phyloP scores from a whole-genome alignment of 1,140 invertebrate genomes.

The Drosophila dunni region DNA sequence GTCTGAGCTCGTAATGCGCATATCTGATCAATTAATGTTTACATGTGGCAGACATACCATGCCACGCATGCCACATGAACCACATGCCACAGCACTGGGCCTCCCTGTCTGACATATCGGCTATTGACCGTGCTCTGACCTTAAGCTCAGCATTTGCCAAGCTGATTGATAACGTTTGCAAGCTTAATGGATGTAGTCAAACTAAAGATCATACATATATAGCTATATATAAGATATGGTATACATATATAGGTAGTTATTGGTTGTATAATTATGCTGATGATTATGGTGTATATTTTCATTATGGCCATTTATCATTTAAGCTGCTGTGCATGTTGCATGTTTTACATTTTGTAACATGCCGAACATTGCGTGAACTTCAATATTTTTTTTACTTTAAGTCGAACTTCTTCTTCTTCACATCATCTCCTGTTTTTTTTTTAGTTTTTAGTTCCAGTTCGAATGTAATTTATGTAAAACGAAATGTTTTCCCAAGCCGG shows the following conservation, averaged over 20 bases:
- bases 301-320: slow-evolving; percentile 63
- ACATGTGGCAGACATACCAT: slow-evolving; percentile 54
- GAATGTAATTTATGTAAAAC: slow-evolving; percentile 47
- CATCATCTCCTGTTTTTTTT: not conserved
- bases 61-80: slow-evolving; percentile 35
- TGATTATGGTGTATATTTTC: slow-evolving; percentile 54
- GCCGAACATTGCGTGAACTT: slow-evolving; percentile 46
- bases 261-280: slow-evolving; percentile 37
- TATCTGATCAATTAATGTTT: slow-evolving; percentile 69
- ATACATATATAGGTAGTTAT: not conserved
- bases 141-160: slow-evolving; percentile 36
- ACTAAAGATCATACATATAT: no score
- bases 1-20: slow-evolving; percentile 36
- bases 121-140: slow-evolving; percentile 46
- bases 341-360: slow-evolving; percentile 60
- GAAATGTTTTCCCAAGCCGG: slow-evolving; percentile 40
- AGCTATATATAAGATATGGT: no score
- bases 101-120: slow-evolving; percentile 27
- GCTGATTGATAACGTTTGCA: slow-evolving; percentile 46
- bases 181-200: slow-evolving; percentile 39
- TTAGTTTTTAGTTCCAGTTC: slow-evolving; percentile 29
- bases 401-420: not conserved
- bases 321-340: slow-evolving; percentile 49
- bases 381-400: not conserved
- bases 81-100: not conserved